These are phyloP conservation scores for Tachuris rubrigastra DNA, from an alignment of 2,113 vertebrate species.

Conservation along the genomic window DNA sequence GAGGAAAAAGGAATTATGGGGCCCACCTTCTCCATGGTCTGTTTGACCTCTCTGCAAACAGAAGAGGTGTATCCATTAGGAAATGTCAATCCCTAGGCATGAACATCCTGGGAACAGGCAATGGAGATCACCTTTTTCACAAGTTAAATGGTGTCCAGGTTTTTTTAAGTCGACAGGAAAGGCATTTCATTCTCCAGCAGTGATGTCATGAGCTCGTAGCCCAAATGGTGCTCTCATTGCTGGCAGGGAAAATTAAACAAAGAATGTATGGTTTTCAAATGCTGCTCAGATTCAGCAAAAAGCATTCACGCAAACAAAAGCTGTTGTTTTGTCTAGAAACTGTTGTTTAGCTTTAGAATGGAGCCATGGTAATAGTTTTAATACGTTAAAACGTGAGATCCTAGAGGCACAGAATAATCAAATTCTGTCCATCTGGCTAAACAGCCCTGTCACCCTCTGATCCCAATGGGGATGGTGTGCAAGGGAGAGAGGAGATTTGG, in stretches of 20 bases:
- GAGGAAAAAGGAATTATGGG: not conserved
- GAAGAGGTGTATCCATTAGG: not conserved
- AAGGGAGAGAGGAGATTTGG: not conserved
- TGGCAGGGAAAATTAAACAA: constrained; percentile 54
- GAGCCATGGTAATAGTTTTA: constrained; percentile 60
- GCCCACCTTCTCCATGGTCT: not conserved
- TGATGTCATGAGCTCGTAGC: constrained; percentile 46
- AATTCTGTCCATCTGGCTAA: not conserved
- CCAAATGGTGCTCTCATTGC: constrained; percentile 63
- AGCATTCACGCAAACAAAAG: constrained; percentile 37
- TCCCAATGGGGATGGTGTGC: not conserved
- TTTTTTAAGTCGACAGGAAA: constrained; percentile 30
- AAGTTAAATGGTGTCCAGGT: not conserved
- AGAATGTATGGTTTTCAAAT: constrained; percentile 52
- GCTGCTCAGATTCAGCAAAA: constrained; percentile 35
- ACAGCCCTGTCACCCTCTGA: not conserved
- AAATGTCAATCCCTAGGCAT: not conserved
- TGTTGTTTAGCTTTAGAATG: constrained; percentile 49
- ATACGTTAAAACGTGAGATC: not conserved
- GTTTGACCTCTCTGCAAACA: not conserved
- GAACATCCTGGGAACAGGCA: not conserved
- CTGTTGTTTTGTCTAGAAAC: constrained; percentile 54
- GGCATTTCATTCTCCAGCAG: constrained; percentile 14
- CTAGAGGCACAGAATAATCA: not conserved
- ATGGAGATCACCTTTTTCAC: not conserved